Base-by-base conservation (phyloP, 2,113 vertebrate genomes). In the Pholis gunnellus region DNA sequence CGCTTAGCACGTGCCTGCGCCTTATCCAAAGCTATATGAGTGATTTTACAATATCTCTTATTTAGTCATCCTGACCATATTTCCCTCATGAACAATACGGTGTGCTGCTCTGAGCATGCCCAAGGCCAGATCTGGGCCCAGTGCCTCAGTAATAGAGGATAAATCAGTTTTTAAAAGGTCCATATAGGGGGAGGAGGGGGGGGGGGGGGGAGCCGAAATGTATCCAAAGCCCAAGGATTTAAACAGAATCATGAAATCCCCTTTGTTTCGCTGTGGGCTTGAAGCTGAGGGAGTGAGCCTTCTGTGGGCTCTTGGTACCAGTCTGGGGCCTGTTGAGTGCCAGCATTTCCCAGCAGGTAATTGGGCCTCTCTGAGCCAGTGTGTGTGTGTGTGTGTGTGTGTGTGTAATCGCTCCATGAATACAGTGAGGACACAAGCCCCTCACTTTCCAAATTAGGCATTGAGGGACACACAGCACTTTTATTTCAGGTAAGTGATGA, bases 111-210 rank as follows among this genome's bases (percentile, higher is more conserved):
- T 70, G 82, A 90, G 83, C 82, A 54, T 73, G 87, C 87, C 89
- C 78, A 81, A 82, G 85, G 88, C 89, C 85, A 77, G 83, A 91
- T 86, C 75, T 76, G 87, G 86, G 88, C 87, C 83, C 78, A 64
- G 79, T 87, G 73, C 75, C 66, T 68, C 61, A 63, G 85, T 92
- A 89, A 91, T 90, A 84, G 81, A 86, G 86, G 91, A 94, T 94
- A 93, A 94, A 94, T 92, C 84, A 90, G 87, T 82, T 89, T 86
- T 85, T 93, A 93, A 95, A 94, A 92, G 89, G 87, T 90, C 85
- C 83, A 87, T 86, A 87, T 81, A 84, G 56, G 57, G 3, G 34
- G 5, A 6, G 34, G 34, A 3, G 9, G n/a, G 54, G 4, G n/a
- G 22, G 27, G 77, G n/a, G 75, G 78, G 77, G 78, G 86, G 59